Evolutionary conservation across 2,113 vertebrate genomes (phyloP).

Genomic region (Grus americana): DNA sequence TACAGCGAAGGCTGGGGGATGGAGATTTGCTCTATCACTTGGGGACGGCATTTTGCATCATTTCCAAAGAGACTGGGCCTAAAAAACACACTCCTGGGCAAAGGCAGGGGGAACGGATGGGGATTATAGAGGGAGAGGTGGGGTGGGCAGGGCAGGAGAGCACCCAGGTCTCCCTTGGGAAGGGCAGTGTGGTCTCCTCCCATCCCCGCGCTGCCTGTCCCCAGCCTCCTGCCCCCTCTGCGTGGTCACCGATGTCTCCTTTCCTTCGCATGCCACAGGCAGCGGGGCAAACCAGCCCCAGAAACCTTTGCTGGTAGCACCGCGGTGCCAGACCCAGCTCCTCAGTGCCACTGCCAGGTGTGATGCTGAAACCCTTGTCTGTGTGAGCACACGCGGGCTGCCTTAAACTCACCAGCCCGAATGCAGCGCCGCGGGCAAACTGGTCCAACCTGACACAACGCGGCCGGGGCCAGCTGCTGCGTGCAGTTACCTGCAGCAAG

Average conservation of each 20-base stretch:
- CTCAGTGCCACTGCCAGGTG: background rate
- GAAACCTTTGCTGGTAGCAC: background rate
- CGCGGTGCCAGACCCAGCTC: background rate
- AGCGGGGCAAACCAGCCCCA: background rate
- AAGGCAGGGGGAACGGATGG: background rate
- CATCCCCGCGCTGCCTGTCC: background rate
- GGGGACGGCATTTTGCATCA: background rate
- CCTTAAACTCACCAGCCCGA: background rate
- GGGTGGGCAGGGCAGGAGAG: background rate
- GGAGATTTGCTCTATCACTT: background rate
- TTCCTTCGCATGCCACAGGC: background rate
- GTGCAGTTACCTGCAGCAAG: background rate
- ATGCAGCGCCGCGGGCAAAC: background rate
- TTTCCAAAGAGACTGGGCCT: background rate
- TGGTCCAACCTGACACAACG: background rate
- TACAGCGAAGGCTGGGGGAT: accelerated
- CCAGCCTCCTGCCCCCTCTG: background rate
- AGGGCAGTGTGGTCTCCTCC: background rate
- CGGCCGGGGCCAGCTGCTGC: background rate
- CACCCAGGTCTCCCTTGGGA: background rate
- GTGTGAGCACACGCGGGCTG: accelerated
- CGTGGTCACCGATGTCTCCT: background rate
- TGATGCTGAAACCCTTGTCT: background rate
- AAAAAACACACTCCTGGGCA: background rate
- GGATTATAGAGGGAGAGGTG: background rate